Base-by-base conservation (phyloP, 2,888 invertebrate genomes). In the Saturnia japonica region DNA sequence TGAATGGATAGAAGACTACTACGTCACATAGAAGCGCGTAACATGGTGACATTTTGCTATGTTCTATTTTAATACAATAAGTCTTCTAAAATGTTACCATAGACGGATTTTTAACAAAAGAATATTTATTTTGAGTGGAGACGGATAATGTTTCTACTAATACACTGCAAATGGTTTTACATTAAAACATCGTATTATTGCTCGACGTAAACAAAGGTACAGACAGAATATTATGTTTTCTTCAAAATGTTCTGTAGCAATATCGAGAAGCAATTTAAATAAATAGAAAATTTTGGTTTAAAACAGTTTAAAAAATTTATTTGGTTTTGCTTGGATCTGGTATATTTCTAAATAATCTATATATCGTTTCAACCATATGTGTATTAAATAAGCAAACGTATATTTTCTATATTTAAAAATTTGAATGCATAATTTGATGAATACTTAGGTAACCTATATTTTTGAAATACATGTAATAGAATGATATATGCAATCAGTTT, bases 1-100 rank as follows among this genome's bases (percentile, higher is more conserved):
- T 91, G 88, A 90, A 93, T 93, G 85, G 85, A 75, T 74, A 77
- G 77, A 81, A 76, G 78, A 83, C 84, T 83, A 81, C 83, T 81
- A 83, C 85, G 87, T 89, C 87, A 88, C 79, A 78, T 80, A 73
- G 79, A 70, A 40, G 19, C 78, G 76, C 77, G 77, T 72, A 81
- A 79, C 75, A 75, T 81, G 75, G 78, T 75, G 73, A 81, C 62
- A 72, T 72, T 47, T 22, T 51, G 40, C 34, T 40, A 57, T 60
- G 69, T 68, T 70, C 68, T 66, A 72, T 72, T 67, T 70, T 57
- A 16, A 60, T 70, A 72, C 70, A 66, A 72, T 70, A 62, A 54
- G 54, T 25, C 40, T 68, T 68, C 71, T 69, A 71, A 28, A 69
- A 28, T 47, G 70, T 68, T 25, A 71, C 66, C 25, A 71, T 70